A percentile compares a stretch with the other conserved stretches of the same genome.
Conservation (phyloP, 2,888 invertebrate species). For the Pachymerium ferrugineum region DNA sequence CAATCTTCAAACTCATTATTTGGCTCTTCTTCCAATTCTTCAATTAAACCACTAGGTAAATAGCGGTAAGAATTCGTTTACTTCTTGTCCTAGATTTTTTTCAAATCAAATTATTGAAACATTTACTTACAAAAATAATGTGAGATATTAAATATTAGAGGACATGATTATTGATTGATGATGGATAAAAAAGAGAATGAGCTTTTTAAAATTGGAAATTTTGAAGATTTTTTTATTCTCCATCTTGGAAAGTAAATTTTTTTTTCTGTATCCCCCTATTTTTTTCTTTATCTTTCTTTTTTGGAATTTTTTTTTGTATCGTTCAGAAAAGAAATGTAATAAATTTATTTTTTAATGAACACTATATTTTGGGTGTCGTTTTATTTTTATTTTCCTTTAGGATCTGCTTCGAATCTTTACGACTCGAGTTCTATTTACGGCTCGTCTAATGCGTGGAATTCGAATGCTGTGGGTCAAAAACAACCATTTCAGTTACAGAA, state of each 20-base stretch:
- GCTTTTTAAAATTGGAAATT: no score
- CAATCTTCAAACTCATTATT: no score
- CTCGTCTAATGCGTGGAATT: not conserved
- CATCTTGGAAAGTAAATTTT: no score
- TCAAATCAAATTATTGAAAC: not conserved
- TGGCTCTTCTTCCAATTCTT: not conserved
- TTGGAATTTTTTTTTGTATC: no score
- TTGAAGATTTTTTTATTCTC: no score
- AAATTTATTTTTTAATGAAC: no score
- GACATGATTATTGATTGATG: no score
- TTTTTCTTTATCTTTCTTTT: no score
- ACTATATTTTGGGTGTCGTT: no score
- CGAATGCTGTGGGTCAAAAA: not conserved
- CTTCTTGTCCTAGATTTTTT: constrained; percentile 33
- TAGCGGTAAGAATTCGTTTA: constrained; percentile 37
- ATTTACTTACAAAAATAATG: not conserved
- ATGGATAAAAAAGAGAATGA: no score
- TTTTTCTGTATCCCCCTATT: no score
- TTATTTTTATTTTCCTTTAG: not conserved
- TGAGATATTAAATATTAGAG: not conserved
- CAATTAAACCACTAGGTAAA: constrained; percentile 36
- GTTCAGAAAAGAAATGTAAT: no score
- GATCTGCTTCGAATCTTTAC: not conserved
- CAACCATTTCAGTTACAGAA: constrained; percentile 45
- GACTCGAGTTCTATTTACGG: not conserved